Conservation (phyloP, 2,797 vertebrate species). For the Labroides dimidiatus region DNA sequence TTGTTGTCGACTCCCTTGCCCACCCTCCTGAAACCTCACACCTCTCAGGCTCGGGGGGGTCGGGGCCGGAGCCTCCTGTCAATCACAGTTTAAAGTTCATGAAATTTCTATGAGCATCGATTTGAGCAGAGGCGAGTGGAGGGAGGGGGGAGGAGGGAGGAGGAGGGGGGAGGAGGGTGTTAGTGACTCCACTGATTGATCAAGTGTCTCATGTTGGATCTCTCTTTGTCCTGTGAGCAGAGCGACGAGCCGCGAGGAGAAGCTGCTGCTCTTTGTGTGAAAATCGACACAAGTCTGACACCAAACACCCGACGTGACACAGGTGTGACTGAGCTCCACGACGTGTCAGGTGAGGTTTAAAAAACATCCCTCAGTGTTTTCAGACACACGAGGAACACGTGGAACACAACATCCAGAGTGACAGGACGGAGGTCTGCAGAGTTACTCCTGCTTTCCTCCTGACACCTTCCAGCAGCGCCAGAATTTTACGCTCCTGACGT, state of each 20-base stretch:
- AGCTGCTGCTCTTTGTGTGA: background rate
- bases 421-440: no score
- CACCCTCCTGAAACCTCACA: background rate
- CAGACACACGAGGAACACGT: no score
- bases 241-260: background rate
- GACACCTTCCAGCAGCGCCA: no score
- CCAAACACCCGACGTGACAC: no score
- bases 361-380: no score
- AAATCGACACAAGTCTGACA: background rate
- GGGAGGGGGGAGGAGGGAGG: background rate
- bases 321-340: background rate
- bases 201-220: slow-evolving; percentile 55
- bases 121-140: slow-evolving; percentile 32
- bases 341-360: no score
- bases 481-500: no score
- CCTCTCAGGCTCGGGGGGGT: background rate
- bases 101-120: slow-evolving; percentile 86
- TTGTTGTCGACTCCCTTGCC: no score
- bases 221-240: background rate
- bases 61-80: slow-evolving; percentile 63
- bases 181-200: slow-evolving; percentile 70
- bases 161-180: slow-evolving; percentile 26
- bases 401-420: no score
- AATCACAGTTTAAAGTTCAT: slow-evolving; percentile 85
- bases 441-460: no score